Evolutionary conservation across 2,113 vertebrate genomes (phyloP), one percentile per base, ranked within the genome.

Genomic region (Pimephales promelas): DNA sequence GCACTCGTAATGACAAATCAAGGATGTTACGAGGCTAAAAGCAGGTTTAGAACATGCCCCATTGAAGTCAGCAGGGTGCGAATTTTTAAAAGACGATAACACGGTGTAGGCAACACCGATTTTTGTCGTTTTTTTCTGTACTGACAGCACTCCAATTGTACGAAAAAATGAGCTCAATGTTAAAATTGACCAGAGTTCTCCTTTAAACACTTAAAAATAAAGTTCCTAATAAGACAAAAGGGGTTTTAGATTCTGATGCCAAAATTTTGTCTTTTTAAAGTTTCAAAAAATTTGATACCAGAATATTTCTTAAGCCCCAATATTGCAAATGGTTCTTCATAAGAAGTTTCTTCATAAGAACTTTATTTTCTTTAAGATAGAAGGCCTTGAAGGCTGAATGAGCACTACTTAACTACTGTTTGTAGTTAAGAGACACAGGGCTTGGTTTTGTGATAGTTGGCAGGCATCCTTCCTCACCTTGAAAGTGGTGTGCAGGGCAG

Each of bases 401-500:
- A 70, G 36, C 66, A 43, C 22, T 24, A 71, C 31, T 66, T 34
- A 26, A 5, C 4, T 28, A 34, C 14, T 64, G 6, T 10, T 66
- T 36, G 62, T 4, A 47, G 3, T 36, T 36, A 28, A 28, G 28
- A 28, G 5, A 81, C 22, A 24, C 56, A 28, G 56, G 8, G 76
- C 16, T 26, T 5, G n/a, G 47, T 62, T 45, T 62, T 31, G 24
- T 28, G 36, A 64, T 18, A 47, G 70, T 40, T 83, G 45, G 31
- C 47, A 47, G 26, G 45, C 2, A 45, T 28, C 28, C 28, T 70
- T 70, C 56, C 62, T 85, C 93, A 99, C 97, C 96, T 96, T 97
- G 88, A 95, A 71, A 88, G 89, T 89, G 85, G 92, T 92, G 90
- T 96, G 96, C 88, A 98, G 92, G 0, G 96, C 94, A 0, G 98